These are phyloP conservation scores for Macropis europaea DNA, from an alignment of 2,888 invertebrate species.

Conservation along the genomic window DNA sequence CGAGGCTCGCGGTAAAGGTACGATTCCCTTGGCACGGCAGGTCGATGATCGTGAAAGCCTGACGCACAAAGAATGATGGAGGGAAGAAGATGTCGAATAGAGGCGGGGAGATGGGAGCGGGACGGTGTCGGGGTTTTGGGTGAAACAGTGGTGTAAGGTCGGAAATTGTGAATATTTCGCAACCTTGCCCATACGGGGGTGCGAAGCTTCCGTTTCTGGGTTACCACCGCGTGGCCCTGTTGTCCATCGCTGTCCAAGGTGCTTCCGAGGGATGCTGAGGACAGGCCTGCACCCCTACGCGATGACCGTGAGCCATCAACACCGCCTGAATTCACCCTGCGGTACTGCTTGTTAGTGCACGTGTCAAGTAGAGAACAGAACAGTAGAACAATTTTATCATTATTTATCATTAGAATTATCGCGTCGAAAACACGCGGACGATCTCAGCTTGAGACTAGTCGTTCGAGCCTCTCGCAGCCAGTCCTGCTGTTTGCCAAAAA, in stretches of 20 bases:
- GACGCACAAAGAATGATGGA: slow-evolving; percentile 18
- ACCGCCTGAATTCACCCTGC: slow-evolving; percentile 82
- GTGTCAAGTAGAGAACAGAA: slow-evolving; percentile 55
- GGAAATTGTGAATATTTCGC: slow-evolving; percentile 85
- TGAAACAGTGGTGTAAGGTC: slow-evolving; percentile 74
- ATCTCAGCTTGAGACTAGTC: background rate
- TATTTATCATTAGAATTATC: slow-evolving; percentile 37
- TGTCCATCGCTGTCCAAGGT: slow-evolving; percentile 80
- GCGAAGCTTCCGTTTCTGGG: slow-evolving; percentile 88
- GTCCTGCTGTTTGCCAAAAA: background rate
- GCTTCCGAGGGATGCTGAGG: slow-evolving; percentile 80
- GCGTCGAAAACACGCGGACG: background rate
- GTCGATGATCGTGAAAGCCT: slow-evolving; percentile 24
- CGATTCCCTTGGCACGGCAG: no score
- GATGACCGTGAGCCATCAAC: slow-evolving; percentile 77
- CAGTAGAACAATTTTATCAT: slow-evolving; percentile 56
- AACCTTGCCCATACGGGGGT: slow-evolving; percentile 92
- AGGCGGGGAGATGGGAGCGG: background rate
- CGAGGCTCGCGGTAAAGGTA: slow-evolving; percentile 6
- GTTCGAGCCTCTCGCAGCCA: background rate
- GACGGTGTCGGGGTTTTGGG: background rate
- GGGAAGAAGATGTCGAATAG: background rate
- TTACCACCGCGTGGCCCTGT: slow-evolving; percentile 80
- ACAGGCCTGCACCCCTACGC: slow-evolving; percentile 80
- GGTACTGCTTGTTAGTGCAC: slow-evolving; percentile 78